Evolutionary conservation across 2,113 vertebrate species (phyloP), one percentile per base, ranked within the genome.

Genomic region (Eleginops maclovinus): DNA sequence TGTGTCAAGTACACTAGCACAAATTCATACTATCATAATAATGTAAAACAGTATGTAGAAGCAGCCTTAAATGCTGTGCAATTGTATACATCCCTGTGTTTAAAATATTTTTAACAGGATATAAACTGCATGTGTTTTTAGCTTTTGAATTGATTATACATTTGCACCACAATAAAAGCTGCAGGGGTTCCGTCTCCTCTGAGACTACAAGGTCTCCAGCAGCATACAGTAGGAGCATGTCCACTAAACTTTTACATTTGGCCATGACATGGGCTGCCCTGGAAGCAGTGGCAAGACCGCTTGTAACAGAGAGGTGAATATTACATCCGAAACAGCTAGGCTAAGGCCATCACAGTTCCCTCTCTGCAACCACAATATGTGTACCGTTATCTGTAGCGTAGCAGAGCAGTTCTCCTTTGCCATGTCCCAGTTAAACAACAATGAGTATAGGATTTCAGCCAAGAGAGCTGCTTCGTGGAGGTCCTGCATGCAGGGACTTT

Each of bases 401-500:
- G 72, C 78, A 69, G 78, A 73, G 74, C 74, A 81, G 28, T 75
- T 68, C 72, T 76, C 72, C 50, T 69, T 79, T 51, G 14, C 26
- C 65, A 44, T 68, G 53, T 75, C 58, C 66, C 61, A 85, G 82
- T 79, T 55, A 58, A 17, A 73, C 77, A 47, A 43, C 66, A 64
- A 54, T 58, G 58, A 61, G 31, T 17, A 24, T 4, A 41, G 71
- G 67, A 59, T 66, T 76, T 71, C 50, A 71, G 78, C 81, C 84
- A 84, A 82, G 60, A 28, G 68, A 73, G 78, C 44, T 54, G 63
- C 61, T 56, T 53, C 11, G 41, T 3, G 4, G 51, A 81, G 44
- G 74, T 70, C 36, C 49, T 64, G 64, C 76, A 73, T 77, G 81
- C 71, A 60, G 46, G 50, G 75, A 62, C 64, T 82, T 89, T 87